A percentile compares a stretch with the other conserved stretches of the same genome.
These are phyloP conservation scores for Plotosus lineatus DNA, from an alignment of 2,113 vertebrate species.

Conservation along the genomic window DNA sequence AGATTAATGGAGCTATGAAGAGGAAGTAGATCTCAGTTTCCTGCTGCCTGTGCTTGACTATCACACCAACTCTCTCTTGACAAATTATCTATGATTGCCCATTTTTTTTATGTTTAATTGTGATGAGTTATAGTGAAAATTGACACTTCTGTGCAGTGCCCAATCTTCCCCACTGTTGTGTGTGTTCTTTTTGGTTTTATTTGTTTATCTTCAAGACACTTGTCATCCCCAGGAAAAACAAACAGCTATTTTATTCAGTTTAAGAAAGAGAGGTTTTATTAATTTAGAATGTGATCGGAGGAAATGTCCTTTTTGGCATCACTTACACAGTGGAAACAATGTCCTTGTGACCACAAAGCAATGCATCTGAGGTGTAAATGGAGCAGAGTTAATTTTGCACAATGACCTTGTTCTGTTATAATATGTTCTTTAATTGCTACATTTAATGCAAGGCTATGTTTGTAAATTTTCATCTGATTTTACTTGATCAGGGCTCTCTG, in stretches of 20 bases:
- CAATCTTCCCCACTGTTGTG: constrained; percentile 39
- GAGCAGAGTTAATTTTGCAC: constrained; percentile 85
- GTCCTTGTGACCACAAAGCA: constrained; percentile 71
- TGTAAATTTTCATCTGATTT: no score
- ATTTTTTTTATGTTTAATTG: constrained; percentile 81
- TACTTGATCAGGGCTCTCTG: no score
- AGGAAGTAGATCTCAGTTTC: constrained; percentile 46
- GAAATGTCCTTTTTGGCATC: constrained; percentile 60
- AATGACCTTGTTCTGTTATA: constrained; percentile 86
- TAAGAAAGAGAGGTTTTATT: background rate
- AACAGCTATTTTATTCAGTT: constrained; percentile 24
- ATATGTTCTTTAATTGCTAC: constrained; percentile 85
- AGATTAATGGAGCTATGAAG: constrained; percentile 61
- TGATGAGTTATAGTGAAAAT: constrained; percentile 80
- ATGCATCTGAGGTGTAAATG: constrained; percentile 86
- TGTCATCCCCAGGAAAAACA: constrained; percentile 19
- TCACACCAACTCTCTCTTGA: constrained; percentile 73
- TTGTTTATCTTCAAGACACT: constrained; percentile 39
- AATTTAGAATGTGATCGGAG: constrained; percentile 33
- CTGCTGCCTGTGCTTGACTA: constrained; percentile 68
- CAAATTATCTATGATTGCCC: constrained; percentile 82
- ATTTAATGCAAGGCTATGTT: constrained; percentile 85
- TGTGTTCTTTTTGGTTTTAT: constrained; percentile 33
- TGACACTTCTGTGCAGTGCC: constrained; percentile 68
- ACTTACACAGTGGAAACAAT: constrained; percentile 68